Base-by-base conservation (phyloP, 2,113 vertebrate genomes). In the Microcebus murinus region DNA sequence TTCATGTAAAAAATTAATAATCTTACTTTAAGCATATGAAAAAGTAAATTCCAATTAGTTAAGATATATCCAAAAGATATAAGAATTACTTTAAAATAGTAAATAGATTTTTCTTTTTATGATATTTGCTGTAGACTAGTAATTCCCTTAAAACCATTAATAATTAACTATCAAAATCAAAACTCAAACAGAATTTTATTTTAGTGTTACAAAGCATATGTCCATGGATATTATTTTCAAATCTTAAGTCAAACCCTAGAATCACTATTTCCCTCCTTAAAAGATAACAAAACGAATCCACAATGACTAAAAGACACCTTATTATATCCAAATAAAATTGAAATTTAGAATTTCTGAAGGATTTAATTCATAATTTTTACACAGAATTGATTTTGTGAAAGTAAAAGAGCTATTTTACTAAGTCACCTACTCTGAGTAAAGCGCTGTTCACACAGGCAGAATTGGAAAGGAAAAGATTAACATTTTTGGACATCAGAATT, bases 91-190 rank as follows among this genome's bases (percentile, higher is more conserved):
- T 84, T 71, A 31, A 95, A 95, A 92, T 65, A 91, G 12, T 52
- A 36, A 86, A 52, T 34, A 52, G 3, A 50, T 88, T 80, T 83
- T 91, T 23, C 9, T 52, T 15, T 82, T 87, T 87, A 86, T 74
- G 45, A 73, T 5, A 79, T 71, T 82, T 93, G 2, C 5, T 88
- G 3, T 84, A 61, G 39, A 36, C 21, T 86, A 39, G 20, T 80
- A 77, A 95, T 87, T 86, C 88, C 34, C 10, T 85, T 67, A 87
- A 81, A 97, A 18, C 1, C 34, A 73, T 92, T 95, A 91, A 76
- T 77, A 93, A 90, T 45, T 36, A 88, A 87, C 65, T 45, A 90
- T 71, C 48, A 94, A 96, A 82, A 82, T 73, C 39, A 93, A 82
- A 94, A 74, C 20, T 89, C 23, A 71, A 83, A 61, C 6, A 70